Base-by-base conservation (phyloP, 2,797 vertebrate genomes). In the Rhodeus uyekii region DNA sequence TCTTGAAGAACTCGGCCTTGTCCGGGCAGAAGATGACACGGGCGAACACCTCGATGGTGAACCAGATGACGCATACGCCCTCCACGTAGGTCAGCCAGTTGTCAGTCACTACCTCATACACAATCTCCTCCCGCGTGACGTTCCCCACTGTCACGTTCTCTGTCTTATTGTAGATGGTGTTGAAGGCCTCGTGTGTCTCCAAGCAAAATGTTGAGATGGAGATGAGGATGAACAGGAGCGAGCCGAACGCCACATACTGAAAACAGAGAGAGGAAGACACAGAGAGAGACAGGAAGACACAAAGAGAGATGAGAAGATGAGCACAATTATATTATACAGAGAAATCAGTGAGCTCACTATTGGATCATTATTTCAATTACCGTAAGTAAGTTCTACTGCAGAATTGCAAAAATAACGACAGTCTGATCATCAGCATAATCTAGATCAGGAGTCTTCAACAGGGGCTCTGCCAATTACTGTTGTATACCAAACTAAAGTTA, bases 171-270 rank as follows among this genome's bases (percentile, higher is more conserved):
- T 97, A 96, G 88, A 99, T 98, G 90, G 97, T 98, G 91, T 99
- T 99, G 93, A 99, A 99, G 90, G 93, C 96, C 93, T 99, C 97
- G 0, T 99, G 98, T 84, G 98, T 99, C 96, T 99, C 98, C 93
- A 99, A 94, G 92, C 98, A 99, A 95, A 99, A 99, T 83, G 98
- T 99, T 86, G 98, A 98, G 94, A 99, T 99, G 90, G 98, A 99
- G 91, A 99, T 97, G 91, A 99, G 96, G 93, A 99, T 99, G 95
- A 99, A 99, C 93, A 99, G 96, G 82, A 99, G 96, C 3, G 98
- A 99, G 85, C 94, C 96, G 75, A 99, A 97, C 27, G 98, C 98
- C 93, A 98, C 96, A 64, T 98, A 98, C 98, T 99, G 95, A 75
- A 90, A 87, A 90, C 86, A 91, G 86, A 80, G 61, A 78, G 89